Evolutionary conservation across 2,797 vertebrate species (phyloP).

Genomic region (Vespertilio murinus): DNA sequence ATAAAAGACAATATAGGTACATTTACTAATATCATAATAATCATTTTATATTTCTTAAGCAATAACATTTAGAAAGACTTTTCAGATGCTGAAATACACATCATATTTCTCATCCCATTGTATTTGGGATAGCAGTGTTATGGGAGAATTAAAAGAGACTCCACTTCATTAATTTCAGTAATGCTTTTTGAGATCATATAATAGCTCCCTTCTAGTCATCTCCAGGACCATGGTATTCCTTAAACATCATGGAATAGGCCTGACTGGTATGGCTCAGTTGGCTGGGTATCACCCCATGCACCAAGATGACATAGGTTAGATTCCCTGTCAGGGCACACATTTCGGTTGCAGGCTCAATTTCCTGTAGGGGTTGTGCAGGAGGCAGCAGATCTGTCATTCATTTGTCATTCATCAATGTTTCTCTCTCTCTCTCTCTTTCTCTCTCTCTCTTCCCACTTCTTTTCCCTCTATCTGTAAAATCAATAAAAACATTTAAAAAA

Average conservation of each 20-base stretch:
- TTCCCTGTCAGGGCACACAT: not conserved
- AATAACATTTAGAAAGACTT: not conserved
- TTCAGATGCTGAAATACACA: conserved; percentile 1
- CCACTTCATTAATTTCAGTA: not conserved
- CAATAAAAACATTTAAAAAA: not conserved
- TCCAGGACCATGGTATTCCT: not conserved
- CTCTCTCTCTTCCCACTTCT: too few relatives aligned
- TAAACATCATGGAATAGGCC: not conserved
- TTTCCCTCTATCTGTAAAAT: not conserved
- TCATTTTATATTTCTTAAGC: not conserved
- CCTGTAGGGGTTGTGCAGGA: not conserved
- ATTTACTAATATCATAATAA: not conserved
- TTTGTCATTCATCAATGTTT: not conserved
- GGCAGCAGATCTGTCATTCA: not conserved
- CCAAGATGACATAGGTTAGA: not conserved
- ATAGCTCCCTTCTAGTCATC: not conserved
- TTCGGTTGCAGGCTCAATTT: not conserved
- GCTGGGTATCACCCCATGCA: not conserved
- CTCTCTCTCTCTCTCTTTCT: not conserved
- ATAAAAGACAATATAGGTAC: conserved; percentile 1
- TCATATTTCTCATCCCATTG: not conserved
- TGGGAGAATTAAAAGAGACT: not conserved
- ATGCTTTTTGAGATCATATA: not conserved
- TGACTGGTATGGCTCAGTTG: not conserved
- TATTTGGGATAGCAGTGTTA: conserved; percentile 1